phyloP scores from a whole-genome alignment of 2,797 vertebrate genomes.

The Paguma larvata region DNA sequence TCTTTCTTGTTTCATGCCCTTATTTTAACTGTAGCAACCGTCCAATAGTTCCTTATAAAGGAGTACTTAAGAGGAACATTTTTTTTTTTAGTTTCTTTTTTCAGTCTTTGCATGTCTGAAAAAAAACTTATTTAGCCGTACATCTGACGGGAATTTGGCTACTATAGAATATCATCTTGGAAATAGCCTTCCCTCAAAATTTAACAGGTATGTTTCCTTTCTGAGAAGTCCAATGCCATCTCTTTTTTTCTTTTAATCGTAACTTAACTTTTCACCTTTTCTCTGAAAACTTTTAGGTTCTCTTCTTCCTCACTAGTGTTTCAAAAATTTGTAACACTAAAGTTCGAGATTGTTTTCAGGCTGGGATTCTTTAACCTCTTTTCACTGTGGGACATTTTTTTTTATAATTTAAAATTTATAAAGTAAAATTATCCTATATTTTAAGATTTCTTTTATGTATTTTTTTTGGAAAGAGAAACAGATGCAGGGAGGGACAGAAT shows the following conservation, averaged over 20 bases:
- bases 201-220: background rate
- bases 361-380: background rate
- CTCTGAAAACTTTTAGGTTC: background rate
- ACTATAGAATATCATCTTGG: background rate
- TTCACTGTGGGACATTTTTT: background rate
- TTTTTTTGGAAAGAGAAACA: too few relatives aligned
- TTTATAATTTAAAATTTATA: background rate
- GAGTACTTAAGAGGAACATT: background rate
- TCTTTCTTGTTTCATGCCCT: background rate
- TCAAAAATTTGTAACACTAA: background rate
- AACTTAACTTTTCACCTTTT: constrained; percentile 12
- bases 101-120: background rate
- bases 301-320: background rate
- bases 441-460: too few relatives aligned
- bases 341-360: background rate
- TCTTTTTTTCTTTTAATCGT: background rate
- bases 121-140: background rate
- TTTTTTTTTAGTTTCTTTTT: background rate
- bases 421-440: background rate
- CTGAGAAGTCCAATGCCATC: background rate
- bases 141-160: background rate
- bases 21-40: background rate
- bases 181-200: background rate
- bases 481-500: too few relatives aligned
- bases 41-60: background rate